Conservation (phyloP, 2,113 vertebrate genomes). For the Pelodiscus sinensis region DNA sequence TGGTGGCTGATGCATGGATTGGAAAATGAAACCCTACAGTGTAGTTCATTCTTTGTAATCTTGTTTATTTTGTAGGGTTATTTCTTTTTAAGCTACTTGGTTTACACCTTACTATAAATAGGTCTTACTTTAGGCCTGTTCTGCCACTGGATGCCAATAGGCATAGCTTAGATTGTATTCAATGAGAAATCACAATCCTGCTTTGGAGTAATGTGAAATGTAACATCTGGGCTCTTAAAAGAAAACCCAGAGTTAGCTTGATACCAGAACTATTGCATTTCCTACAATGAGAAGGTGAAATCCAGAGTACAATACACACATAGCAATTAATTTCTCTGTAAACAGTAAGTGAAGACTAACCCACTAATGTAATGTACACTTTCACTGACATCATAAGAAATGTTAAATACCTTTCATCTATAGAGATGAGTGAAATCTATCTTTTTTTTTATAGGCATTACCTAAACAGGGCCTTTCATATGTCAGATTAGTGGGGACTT, state of each 20-base stretch:
- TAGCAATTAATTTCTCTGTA: background rate
- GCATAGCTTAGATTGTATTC: background rate
- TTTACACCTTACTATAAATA: background rate
- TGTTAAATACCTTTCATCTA: background rate
- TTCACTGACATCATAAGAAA: constrained; percentile 17
- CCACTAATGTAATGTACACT: background rate
- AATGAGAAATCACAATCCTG: background rate
- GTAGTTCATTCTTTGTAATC: background rate
- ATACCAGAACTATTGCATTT: background rate
- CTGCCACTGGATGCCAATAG: background rate
- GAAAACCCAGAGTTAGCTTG: background rate
- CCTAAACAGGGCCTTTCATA: constrained; percentile 10
- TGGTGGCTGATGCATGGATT: background rate
- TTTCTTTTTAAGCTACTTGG: background rate
- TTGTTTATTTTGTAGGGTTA: constrained; percentile 20
- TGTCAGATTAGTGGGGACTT: constrained; percentile 22
- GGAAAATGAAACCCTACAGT: background rate
- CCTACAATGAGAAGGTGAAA: background rate
- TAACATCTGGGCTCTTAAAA: background rate
- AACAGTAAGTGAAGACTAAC: background rate
- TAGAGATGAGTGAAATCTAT: background rate
- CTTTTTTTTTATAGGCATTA: background rate
- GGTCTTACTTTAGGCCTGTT: background rate
- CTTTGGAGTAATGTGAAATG: fast-evolving
- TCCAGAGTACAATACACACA: background rate